Evolutionary conservation across 2,113 vertebrate genomes (phyloP).

Genomic region (Hoplias malabaricus): DNA sequence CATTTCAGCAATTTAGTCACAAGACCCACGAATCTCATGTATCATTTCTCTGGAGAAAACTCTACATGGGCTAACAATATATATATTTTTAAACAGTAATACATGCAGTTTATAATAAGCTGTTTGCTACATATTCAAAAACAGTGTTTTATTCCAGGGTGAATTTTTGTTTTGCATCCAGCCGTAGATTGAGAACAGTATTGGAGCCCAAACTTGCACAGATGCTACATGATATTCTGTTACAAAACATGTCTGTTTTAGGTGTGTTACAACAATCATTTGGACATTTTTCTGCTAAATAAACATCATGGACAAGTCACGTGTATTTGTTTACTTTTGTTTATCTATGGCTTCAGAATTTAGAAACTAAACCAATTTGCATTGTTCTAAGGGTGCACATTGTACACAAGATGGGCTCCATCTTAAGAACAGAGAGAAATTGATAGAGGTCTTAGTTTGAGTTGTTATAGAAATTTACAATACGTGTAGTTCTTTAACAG

Average conservation of each 20-base stretch:
- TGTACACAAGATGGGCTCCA: no score
- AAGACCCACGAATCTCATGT: neutral
- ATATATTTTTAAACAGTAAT: neutral
- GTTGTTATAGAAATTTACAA: no score
- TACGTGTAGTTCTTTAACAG: no score
- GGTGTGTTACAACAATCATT: neutral
- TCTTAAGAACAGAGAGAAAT: no score
- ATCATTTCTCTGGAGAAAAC: neutral
- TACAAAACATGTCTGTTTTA: neutral
- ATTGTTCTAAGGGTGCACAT: no score
- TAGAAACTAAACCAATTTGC: no score
- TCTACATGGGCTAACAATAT: neutral
- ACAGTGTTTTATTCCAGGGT: conserved; percentile 13
- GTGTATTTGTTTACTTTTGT: neutral
- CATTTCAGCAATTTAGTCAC: neutral
- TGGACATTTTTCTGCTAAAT: conserved; percentile 22
- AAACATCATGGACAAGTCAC: conserved; percentile 18
- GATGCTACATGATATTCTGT: conserved; percentile 3
- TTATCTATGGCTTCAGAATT: neutral
- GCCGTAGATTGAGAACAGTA: neutral
- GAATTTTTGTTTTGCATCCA: conserved; percentile 4
- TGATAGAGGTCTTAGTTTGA: no score
- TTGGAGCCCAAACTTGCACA: conserved; percentile 12
- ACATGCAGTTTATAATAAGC: neutral
- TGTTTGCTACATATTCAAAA: conserved; percentile 2